phyloP scores from a whole-genome alignment of 2,113 vertebrate genomes.

The Eleginops maclovinus region DNA sequence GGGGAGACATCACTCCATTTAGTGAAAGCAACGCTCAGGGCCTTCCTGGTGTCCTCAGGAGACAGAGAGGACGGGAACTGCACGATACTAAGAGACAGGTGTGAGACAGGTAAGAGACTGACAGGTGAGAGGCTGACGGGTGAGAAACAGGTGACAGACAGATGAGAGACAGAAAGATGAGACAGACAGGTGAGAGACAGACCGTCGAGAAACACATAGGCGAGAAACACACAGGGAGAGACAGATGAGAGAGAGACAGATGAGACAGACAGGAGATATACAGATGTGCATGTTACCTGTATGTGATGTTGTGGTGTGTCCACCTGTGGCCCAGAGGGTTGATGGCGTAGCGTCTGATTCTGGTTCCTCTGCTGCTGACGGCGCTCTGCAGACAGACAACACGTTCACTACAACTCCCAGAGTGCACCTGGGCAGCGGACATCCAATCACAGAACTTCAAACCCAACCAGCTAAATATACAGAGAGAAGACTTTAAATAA shows the following conservation, averaged over 20 bases:
- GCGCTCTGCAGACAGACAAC: slow-evolving; percentile 27
- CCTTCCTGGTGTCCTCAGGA: slow-evolving; percentile 83
- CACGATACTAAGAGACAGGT: slow-evolving; percentile 74
- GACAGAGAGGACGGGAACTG: slow-evolving; percentile 86
- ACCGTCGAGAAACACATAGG: too few relatives aligned
- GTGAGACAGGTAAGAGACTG: background rate
- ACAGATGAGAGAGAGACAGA: too few relatives aligned
- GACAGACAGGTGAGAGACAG: too few relatives aligned
- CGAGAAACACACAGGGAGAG: too few relatives aligned
- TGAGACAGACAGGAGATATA: background rate
- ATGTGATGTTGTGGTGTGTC: slow-evolving; percentile 73
- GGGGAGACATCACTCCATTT: slow-evolving; percentile 89
- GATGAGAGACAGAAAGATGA: too few relatives aligned
- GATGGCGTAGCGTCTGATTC: slow-evolving; percentile 70
- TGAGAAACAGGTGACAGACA: too few relatives aligned
- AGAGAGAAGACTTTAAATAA: background rate
- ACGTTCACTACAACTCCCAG: background rate
- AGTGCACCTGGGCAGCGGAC: background rate
- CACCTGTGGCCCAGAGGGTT: slow-evolving; percentile 76
- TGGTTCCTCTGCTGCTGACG: slow-evolving; percentile 10
- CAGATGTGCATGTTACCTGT: slow-evolving; percentile 51
- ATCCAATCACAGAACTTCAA: background rate
- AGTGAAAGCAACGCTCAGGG: slow-evolving; percentile 84
- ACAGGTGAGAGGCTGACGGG: too few relatives aligned
- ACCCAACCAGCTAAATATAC: background rate